Percentiles rank a stretch among this genome's conserved stretches.
phyloP scores from a whole-genome alignment of 2,888 invertebrate genomes.

The Elaeidobius kamerunicus region DNA sequence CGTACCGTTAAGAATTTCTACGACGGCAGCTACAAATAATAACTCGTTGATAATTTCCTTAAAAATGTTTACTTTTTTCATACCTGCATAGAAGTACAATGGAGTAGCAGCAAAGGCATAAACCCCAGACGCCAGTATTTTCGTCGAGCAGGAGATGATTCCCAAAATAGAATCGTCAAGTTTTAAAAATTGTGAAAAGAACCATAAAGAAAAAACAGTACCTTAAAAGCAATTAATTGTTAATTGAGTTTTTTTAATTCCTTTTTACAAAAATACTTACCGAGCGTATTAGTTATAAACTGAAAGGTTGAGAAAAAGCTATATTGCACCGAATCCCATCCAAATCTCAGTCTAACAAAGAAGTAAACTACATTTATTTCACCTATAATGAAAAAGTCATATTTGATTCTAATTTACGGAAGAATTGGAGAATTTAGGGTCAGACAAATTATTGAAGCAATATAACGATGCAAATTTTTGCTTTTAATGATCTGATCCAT shows the following conservation, averaged over 20 bases:
- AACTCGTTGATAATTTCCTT: not conserved
- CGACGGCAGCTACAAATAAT: slow-evolving; percentile 49
- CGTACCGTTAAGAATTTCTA: slow-evolving; percentile 50
- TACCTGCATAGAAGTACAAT: slow-evolving; percentile 45
- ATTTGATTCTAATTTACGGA: no score
- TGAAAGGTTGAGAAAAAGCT: slow-evolving; percentile 58
- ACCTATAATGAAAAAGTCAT: slow-evolving; percentile 52
- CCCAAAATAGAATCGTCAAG: slow-evolving; percentile 45
- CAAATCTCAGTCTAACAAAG: slow-evolving; percentile 55
- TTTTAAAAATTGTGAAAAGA: slow-evolving; percentile 43
- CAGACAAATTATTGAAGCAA: no score
- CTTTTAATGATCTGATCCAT: no score
- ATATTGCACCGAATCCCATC: slow-evolving; percentile 59
- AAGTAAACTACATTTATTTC: slow-evolving; percentile 57
- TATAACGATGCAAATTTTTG: no score
- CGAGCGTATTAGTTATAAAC: slow-evolving; percentile 54
- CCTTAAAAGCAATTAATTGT: slow-evolving; percentile 35
- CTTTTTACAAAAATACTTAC: slow-evolving; percentile 44
- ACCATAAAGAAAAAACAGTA: slow-evolving; percentile 40
- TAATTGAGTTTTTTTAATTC: not conserved
- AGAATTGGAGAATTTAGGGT: no score
- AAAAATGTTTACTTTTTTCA: slow-evolving; percentile 13
- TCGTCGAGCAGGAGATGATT: slow-evolving; percentile 44
- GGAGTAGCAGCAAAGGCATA: slow-evolving; percentile 45
- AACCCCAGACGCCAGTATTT: slow-evolving; percentile 43